Percentiles rank a stretch among this genome's conserved stretches.
Evolutionary conservation across 2,888 invertebrate species (phyloP).

Genomic region (Phanerotoma sp.): DNA sequence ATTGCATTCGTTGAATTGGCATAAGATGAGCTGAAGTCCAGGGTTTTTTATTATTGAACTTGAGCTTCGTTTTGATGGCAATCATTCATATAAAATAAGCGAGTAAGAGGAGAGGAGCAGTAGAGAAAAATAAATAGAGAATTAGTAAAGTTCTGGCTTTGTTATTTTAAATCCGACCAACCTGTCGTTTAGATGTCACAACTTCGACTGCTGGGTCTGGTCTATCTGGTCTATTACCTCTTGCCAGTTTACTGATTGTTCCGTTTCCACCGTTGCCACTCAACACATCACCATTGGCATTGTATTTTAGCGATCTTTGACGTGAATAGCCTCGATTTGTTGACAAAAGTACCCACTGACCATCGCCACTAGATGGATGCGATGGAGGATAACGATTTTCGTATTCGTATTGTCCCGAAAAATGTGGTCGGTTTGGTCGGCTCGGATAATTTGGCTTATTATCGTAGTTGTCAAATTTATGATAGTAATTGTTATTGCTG

Average conservation of each 20-base stretch:
- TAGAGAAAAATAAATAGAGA: slow-evolving; percentile 4
- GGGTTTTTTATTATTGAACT: slow-evolving; percentile 19
- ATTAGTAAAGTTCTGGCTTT: slow-evolving; percentile 14
- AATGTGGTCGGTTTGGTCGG: slow-evolving; percentile 42
- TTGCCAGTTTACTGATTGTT: slow-evolving; percentile 5
- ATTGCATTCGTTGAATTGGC: slow-evolving; percentile 14
- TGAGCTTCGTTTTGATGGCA: slow-evolving; percentile 18
- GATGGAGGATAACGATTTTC: slow-evolving; percentile 58
- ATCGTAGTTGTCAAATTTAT: slow-evolving; percentile 37
- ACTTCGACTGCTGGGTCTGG: slow-evolving; percentile 36
- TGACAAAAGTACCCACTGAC: slow-evolving; percentile 76
- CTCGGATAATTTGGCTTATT: slow-evolving; percentile 34
- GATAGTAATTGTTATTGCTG: no score
- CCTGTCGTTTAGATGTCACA: slow-evolving; percentile 55
- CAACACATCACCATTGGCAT: slow-evolving; percentile 33
- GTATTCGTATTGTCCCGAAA: slow-evolving; percentile 59
- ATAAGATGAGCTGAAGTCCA: slow-evolving; percentile 17
- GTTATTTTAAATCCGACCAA: slow-evolving; percentile 43
- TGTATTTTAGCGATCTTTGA: slow-evolving; percentile 56
- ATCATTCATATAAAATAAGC: slow-evolving; percentile 21
- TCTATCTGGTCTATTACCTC: slow-evolving; percentile 8
- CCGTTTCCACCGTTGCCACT: slow-evolving; percentile 22
- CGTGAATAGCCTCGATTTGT: slow-evolving; percentile 72
- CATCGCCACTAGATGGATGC: slow-evolving; percentile 69
- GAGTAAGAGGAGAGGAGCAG: slow-evolving; percentile 6